These are phyloP conservation scores for Melanotaenia pygmaea DNA, from an alignment of 2,797 vertebrate genomes.

Conservation along the genomic window DNA sequence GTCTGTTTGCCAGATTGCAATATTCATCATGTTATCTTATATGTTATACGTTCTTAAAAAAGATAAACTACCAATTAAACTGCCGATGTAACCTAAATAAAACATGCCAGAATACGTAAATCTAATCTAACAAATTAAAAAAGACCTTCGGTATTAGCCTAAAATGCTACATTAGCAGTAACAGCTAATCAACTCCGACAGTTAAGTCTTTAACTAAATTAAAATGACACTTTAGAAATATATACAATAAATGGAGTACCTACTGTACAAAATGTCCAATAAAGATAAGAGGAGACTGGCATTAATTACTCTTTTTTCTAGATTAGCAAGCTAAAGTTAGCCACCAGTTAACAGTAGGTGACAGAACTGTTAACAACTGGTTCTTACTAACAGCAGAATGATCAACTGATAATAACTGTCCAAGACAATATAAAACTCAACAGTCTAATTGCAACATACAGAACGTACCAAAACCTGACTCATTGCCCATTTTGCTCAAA, in stretches of 20 bases:
- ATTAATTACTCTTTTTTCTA: not conserved
- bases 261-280: not conserved
- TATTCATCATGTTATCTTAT: no score
- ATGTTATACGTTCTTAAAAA: no score
- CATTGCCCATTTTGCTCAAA: no score
- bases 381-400: constrained; percentile 24
- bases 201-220: not conserved
- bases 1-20: no score
- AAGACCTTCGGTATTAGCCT: not conserved
- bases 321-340: not conserved
- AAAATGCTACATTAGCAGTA: not conserved
- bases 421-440: not conserved
- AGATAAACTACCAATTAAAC: not conserved
- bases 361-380: not conserved
- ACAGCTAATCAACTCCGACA: no score
- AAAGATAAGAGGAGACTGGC: not conserved
- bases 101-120: not conserved
- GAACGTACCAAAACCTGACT: no score
- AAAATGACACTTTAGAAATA: not conserved
- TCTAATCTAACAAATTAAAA: not conserved
- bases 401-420: constrained; percentile 9
- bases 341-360: not conserved
- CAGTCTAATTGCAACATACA: not conserved
- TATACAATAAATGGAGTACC: not conserved
- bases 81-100: not conserved